Evolutionary conservation across 2,888 invertebrate genomes (phyloP).

Genomic region (Macaria liturata): DNA sequence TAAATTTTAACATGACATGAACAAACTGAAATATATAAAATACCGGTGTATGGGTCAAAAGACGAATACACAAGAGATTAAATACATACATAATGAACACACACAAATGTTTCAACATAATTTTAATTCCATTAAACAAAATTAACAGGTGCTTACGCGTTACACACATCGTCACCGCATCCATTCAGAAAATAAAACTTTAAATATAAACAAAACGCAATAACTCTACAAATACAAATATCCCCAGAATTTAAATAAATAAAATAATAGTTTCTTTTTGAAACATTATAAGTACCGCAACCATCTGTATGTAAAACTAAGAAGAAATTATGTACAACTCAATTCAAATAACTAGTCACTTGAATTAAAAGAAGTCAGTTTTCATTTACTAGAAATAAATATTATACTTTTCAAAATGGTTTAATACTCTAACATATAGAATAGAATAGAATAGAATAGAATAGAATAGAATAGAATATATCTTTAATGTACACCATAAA

Average conservation of each 20-base stretch:
- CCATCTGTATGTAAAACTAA: conserved; percentile 42
- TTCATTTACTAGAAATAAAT: no score
- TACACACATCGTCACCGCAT: conserved; percentile 55
- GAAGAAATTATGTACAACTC: conserved; percentile 30
- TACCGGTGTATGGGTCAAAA: no score
- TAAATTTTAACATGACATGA: no score
- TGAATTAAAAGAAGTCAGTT: not conserved
- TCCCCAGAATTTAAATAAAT: conserved; percentile 49
- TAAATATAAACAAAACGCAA: conserved; percentile 44
- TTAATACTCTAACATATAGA: no score
- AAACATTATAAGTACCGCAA: conserved; percentile 53
- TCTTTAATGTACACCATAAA: no score
- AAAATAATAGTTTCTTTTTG: conserved; percentile 46
- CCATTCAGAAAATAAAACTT: conserved; percentile 51
- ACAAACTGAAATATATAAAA: no score
- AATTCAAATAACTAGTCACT: conserved; percentile 1
- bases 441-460: no score
- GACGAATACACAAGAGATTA: no score
- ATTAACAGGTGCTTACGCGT: conserved; percentile 68
- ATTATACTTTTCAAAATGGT: no score
- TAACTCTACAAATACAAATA: conserved; percentile 36
- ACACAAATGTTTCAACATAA: conserved; percentile 64
- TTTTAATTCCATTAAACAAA: conserved; percentile 78
- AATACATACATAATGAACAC: no score
- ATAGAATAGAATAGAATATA: no score